Percentiles rank a stretch among this genome's conserved stretches.
phyloP scores from a whole-genome alignment of 2,797 vertebrate genomes.

The Phalloptychus januarius region DNA sequence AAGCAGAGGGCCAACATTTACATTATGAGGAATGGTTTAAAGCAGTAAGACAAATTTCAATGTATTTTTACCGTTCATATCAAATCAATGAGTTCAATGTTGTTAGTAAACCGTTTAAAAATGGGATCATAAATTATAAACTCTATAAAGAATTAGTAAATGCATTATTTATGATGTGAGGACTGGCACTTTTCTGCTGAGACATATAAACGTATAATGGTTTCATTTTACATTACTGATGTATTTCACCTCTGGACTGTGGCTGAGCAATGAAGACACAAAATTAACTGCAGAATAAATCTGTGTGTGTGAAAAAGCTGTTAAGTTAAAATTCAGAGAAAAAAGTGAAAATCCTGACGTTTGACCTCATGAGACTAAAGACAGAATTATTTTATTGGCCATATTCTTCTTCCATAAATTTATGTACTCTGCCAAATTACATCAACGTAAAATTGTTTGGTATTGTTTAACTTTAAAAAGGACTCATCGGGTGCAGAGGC shows the following conservation, averaged over 20 bases:
- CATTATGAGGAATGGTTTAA: not conserved
- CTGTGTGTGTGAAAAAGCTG: not conserved
- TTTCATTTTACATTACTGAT: conserved; percentile 5
- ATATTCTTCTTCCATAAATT: no score
- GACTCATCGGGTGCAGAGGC: no score
- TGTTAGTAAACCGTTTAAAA: not conserved
- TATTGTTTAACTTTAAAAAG: no score
- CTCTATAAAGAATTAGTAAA: not conserved
- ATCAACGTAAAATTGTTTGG: no score
- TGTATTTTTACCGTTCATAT: not conserved
- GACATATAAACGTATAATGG: conserved; percentile 15
- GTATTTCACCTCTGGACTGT: not conserved
- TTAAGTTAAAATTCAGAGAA: no score
- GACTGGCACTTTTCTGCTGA: conserved; percentile 12
- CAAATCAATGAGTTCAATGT: not conserved
- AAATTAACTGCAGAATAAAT: not conserved
- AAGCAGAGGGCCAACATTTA: not conserved
- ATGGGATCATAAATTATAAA: not conserved
- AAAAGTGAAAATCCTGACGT: no score
- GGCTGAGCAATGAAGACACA: conserved; percentile 4
- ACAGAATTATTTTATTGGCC: no score
- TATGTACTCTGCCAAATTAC: no score
- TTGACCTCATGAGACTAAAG: no score
- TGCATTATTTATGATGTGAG: conserved; percentile 8
- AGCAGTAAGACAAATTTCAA: not conserved